phyloP scores from a whole-genome alignment of 2,113 vertebrate genomes.

The Hylia prasina region DNA sequence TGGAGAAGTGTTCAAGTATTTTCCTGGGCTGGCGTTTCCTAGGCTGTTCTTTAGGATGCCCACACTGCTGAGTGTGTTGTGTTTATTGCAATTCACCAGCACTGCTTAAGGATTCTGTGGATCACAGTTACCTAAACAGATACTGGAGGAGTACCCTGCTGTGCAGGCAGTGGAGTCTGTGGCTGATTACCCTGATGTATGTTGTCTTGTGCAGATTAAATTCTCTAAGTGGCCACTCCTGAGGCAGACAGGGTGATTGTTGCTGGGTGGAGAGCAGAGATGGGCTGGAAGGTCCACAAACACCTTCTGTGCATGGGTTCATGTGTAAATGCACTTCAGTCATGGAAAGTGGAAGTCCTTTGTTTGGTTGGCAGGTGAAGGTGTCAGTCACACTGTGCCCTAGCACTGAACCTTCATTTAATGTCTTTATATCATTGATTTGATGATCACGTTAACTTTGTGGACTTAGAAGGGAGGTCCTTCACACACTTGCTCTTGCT shows the following conservation, averaged over 20 bases:
- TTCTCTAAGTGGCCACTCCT: background rate
- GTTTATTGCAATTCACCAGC: background rate
- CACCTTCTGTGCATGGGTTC: background rate
- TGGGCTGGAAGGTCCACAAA: background rate
- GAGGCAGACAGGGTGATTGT: background rate
- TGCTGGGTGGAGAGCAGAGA: background rate
- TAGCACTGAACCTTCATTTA: background rate
- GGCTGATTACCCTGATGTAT: background rate
- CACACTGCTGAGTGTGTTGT: background rate
- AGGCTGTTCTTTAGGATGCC: background rate
- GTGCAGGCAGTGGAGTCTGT: background rate
- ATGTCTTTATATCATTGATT: background rate
- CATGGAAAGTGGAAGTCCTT: background rate
- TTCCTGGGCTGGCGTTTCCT: background rate
- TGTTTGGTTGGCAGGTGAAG: background rate
- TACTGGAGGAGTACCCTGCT: background rate
- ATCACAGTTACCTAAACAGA: background rate
- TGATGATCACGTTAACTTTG: accelerated
- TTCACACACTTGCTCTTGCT: background rate
- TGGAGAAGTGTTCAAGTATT: background rate
- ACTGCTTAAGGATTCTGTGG: background rate
- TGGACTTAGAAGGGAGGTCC: background rate
- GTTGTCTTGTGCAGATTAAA: background rate
- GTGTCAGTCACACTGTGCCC: background rate
- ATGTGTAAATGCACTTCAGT: background rate